Evolutionary conservation across 2,888 invertebrate genomes (phyloP), one percentile per base, ranked within the genome.

Genomic region (Drosophila hamatofila): DNA sequence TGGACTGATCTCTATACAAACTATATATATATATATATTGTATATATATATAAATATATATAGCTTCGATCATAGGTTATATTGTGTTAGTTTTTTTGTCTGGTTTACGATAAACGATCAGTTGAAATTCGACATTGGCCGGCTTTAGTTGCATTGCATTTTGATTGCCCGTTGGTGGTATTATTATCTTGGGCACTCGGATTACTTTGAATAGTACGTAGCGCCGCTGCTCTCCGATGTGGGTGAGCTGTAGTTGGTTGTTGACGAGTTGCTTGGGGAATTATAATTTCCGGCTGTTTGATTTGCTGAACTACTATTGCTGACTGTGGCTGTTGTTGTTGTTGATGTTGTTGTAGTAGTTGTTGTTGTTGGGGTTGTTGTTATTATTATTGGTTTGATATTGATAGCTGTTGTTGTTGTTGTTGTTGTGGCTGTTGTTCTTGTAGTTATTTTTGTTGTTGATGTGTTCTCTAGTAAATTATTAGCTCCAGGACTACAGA

Each of bases 401-500:
- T 68, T 58, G 41, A 60, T 55, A 64, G 64, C 61, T 52, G 52
- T 59, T 60, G 70, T 62, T 64, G 82, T 65, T 68, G 33, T 16
- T 37, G 35, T 16, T 37, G 68, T 44, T 66, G 75, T 66, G 67
- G 68, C 54, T 11, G 44, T 16, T 51, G 65, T 64, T 68, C 63
- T 25, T 52, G 52, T 68, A 66, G 60, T 41, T 4, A 9, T 60
- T 62, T 66, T 66, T 49, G 68, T 73, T 75, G 68, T 54, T 60
- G 61, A 61, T 60, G 59, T 72, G 65, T 75, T 81, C 70, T 85
- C 83, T 83, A 85, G 81, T 71, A 88, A 86, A 81, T 83, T 91
- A 73, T 69, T 70, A 56, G 89, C 80, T 76, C 81, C 84, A 79
- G 91, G 90, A 83, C 89, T 91, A 89, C 90, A 88, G 85, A 89